phyloP scores from a whole-genome alignment of 2,113 vertebrate species.

The Dascyllus trimaculatus region DNA sequence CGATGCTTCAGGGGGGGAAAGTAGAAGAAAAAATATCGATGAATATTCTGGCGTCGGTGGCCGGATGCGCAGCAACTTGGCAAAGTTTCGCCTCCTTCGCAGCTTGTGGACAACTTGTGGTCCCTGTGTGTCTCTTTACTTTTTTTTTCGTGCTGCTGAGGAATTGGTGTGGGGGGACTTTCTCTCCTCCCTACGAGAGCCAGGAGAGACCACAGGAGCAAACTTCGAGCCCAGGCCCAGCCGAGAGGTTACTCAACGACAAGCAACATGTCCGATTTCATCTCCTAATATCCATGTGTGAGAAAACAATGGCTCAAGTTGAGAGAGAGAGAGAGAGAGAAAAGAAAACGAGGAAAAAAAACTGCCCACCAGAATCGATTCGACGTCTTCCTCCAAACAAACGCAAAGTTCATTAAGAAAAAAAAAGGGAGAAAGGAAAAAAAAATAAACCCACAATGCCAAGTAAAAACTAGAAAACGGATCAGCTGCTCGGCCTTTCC shows the following conservation, averaged over 20 bases:
- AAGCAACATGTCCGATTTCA: conserved; percentile 66
- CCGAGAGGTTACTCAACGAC: conserved; percentile 42
- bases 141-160: conserved; percentile 54
- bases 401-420: conserved; percentile 35
- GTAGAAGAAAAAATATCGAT: conserved; percentile 32
- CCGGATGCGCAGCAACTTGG: conserved; percentile 77
- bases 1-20: not conserved
- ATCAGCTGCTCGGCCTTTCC: conserved; percentile 72
- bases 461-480: conserved; percentile 15
- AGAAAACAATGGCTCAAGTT: conserved; percentile 57
- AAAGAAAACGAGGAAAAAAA: conserved; percentile 7
- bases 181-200: conserved; percentile 58
- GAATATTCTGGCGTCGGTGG: conserved; percentile 48
- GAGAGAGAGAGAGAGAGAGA: not conserved
- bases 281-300: conserved; percentile 74
- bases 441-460: conserved; percentile 1
- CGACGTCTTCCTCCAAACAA: not conserved
- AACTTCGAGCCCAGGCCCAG: conserved; percentile 58
- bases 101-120: conserved; percentile 73
- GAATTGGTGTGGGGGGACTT: conserved; percentile 59
- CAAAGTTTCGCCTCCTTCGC: conserved; percentile 74
- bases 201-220: conserved; percentile 47
- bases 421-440: conserved; percentile 7
- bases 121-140: conserved; percentile 60
- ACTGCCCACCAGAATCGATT: conserved; percentile 12